Conservation (phyloP, 2,113 vertebrate species). For the Acrocephalus arundinaceus region DNA sequence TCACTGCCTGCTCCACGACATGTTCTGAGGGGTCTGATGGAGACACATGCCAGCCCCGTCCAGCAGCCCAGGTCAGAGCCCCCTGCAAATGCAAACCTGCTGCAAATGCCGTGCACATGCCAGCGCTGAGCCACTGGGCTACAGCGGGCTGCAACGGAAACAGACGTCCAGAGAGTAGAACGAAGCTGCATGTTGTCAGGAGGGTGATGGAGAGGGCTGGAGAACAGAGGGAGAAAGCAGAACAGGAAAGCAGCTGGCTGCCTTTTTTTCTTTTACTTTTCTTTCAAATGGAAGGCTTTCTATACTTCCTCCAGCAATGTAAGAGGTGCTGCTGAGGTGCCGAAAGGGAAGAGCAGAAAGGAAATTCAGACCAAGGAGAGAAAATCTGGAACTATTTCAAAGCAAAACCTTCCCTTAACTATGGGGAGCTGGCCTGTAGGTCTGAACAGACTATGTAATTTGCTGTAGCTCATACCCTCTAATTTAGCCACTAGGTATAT, state of each 20-base stretch:
- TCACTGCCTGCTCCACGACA: accelerated
- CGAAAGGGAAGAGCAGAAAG: not conserved
- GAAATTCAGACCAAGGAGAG: not conserved
- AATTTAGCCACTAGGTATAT: slow-evolving; percentile 46
- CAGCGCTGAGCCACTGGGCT: not conserved
- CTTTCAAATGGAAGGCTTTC: not conserved
- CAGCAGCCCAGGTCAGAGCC: not conserved
- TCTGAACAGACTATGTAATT: slow-evolving; percentile 43
- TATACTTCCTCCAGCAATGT: not conserved
- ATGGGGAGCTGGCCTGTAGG: not conserved
- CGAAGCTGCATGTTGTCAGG: not conserved
- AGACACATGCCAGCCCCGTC: accelerated
- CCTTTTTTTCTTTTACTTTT: not conserved
- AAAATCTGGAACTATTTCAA: slow-evolving; percentile 24
- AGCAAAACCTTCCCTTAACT: slow-evolving; percentile 20
- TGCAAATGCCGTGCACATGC: accelerated
- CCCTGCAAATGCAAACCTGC: not conserved
- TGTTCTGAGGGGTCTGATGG: not conserved
- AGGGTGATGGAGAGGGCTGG: not conserved
- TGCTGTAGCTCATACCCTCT: not conserved
- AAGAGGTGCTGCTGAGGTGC: not conserved
- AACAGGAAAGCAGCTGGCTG: not conserved
- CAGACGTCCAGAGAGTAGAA: not conserved
- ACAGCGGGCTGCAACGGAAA: not conserved
- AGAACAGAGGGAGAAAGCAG: not conserved